Evolutionary conservation across 2,113 vertebrate species (phyloP).

Genomic region (Aphyosemion australe): DNA sequence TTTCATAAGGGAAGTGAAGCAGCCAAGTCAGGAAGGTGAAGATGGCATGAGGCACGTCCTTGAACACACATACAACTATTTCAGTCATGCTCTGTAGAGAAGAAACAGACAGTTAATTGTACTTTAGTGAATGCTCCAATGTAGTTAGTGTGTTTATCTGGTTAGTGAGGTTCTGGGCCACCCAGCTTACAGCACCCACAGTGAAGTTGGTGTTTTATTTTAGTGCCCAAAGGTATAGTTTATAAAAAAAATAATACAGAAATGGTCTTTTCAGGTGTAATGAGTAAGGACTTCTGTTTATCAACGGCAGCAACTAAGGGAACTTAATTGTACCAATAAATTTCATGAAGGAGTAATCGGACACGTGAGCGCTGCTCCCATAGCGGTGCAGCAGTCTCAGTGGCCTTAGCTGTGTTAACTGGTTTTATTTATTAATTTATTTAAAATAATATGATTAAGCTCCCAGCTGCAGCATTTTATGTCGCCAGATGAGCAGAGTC

Average conservation of each 20-base stretch:
- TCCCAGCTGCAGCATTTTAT: too few relatives aligned
- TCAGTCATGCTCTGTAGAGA: slow-evolving; percentile 13
- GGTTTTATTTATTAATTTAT: too few relatives aligned
- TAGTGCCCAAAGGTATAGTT: background rate
- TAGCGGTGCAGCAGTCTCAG: background rate
- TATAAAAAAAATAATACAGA: background rate
- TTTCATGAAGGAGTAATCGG: background rate
- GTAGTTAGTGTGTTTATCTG: slow-evolving; percentile 62
- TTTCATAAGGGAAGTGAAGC: background rate
- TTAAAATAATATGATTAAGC: too few relatives aligned
- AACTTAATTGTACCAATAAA: background rate
- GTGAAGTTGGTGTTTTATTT: background rate
- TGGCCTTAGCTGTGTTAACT: too few relatives aligned
- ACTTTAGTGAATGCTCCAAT: slow-evolving; percentile 48
- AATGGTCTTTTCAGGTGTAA: background rate
- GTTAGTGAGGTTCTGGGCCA: slow-evolving; percentile 55
- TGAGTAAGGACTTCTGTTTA: background rate
- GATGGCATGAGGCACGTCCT: background rate
- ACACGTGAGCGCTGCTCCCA: background rate
- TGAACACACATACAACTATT: slow-evolving; percentile 32
- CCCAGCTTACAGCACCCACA: slow-evolving; percentile 23
- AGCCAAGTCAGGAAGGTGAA: background rate
- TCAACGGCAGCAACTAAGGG: background rate
- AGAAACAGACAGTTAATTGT: slow-evolving; percentile 57
- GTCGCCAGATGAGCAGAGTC: too few relatives aligned